These are phyloP conservation scores for Panagrolaimus sp. DNA, from an alignment of 1,140 invertebrate species.

Conservation along the genomic window DNA sequence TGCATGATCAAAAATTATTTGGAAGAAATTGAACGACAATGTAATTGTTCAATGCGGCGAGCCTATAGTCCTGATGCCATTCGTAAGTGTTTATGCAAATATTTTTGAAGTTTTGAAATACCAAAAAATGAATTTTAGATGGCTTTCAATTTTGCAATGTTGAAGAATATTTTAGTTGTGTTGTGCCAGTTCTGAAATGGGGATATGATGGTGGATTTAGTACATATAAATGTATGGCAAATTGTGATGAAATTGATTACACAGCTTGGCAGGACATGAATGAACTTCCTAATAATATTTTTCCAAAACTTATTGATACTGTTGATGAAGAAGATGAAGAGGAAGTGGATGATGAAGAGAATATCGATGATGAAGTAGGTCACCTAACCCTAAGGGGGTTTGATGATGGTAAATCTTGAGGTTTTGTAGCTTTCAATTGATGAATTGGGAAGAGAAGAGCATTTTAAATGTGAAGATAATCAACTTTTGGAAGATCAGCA, in stretches of 20 bases:
- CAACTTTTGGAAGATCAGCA: conserved; percentile 44
- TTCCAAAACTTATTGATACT: conserved; percentile 53
- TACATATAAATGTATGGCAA: conserved; percentile 41
- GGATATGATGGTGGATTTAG: conserved; percentile 37
- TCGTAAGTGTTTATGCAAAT: conserved; percentile 34
- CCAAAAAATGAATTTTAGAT: conserved; percentile 23
- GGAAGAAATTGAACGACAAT: conserved; percentile 47
- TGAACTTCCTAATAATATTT: conserved; percentile 46
- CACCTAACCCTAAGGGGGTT: background rate
- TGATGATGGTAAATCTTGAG: conserved; percentile 45
- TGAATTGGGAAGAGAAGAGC: background rate
- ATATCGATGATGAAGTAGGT: conserved; percentile 14
- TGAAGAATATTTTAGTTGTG: conserved; percentile 54
- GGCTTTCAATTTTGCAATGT: conserved; percentile 47
- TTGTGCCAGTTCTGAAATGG: conserved; percentile 38
- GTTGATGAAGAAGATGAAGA: conserved; percentile 48
- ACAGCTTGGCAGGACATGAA: conserved; percentile 60
- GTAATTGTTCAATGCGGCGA: conserved; percentile 50
- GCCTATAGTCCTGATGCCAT: conserved; percentile 44
- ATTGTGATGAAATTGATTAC: conserved; percentile 55
- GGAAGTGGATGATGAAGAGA: conserved; percentile 45
- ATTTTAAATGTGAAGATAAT: conserved; percentile 44
- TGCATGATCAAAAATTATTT: conserved; percentile 52
- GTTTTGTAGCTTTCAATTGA: conserved; percentile 6
- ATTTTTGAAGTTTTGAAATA: conserved; percentile 28